A percentile compares a stretch with the other conserved stretches of the same genome.
Conservation (phyloP, 1,140 invertebrate species). For the Drosophila ercepeae region DNA sequence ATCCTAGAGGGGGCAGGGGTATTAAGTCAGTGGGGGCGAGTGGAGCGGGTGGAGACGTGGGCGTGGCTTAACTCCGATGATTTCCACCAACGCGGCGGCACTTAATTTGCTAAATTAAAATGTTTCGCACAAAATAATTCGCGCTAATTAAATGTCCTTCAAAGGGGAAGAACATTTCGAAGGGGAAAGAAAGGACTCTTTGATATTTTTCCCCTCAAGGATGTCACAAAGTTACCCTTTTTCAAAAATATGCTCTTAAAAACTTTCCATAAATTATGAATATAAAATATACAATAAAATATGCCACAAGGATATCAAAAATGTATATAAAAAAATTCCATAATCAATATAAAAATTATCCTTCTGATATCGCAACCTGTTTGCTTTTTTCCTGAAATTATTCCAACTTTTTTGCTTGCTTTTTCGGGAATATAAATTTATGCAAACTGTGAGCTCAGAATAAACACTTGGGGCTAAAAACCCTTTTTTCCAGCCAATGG, state of each 20-base stretch:
- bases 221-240: too few relatives aligned
- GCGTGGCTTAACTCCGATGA: slow-evolving; percentile 9
- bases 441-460: background rate
- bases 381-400: background rate
- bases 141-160: slow-evolving; percentile 77
- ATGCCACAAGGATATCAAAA: background rate
- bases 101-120: slow-evolving; percentile 75
- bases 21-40: background rate
- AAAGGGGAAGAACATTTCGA: slow-evolving; percentile 1
- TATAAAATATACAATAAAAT: background rate
- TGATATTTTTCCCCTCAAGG: background rate
- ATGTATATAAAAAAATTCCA: too few relatives aligned
- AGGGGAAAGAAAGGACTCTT: background rate
- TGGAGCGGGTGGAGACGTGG: background rate
- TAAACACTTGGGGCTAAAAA: background rate
- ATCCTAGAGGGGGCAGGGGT: background rate
- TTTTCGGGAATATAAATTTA: background rate
- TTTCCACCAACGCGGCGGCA: slow-evolving; percentile 28
- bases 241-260: background rate
- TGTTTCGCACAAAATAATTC: slow-evolving; percentile 62
- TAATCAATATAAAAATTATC: background rate
- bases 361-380: background rate
- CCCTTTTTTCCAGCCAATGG: background rate
- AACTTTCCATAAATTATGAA: background rate
- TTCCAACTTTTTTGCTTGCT: background rate